Evolutionary conservation across 2,113 vertebrate species (phyloP).

Genomic region (Pantherophis guttatus): DNA sequence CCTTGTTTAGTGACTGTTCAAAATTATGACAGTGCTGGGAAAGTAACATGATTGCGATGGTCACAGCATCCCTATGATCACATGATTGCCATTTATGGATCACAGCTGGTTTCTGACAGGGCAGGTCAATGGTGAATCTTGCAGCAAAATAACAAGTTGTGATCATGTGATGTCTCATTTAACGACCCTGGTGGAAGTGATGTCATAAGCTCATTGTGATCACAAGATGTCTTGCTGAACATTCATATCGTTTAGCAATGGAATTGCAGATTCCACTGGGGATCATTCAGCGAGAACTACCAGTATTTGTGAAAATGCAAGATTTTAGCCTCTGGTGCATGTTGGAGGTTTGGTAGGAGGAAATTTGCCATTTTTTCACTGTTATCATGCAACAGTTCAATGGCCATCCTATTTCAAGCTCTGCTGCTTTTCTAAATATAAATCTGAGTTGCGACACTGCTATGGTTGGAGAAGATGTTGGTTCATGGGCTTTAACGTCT

Average conservation of each 20-base stretch:
- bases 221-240: not conserved
- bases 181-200: not conserved
- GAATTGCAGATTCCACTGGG: not conserved
- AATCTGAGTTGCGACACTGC: not conserved
- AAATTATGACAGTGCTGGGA: too few relatives aligned
- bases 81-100: not conserved
- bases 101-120: not conserved
- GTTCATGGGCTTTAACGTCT: not conserved
- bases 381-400: not conserved
- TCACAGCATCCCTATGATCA: too few relatives aligned
- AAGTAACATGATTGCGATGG: too few relatives aligned
- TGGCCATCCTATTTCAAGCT: not conserved
- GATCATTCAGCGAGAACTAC: not conserved
- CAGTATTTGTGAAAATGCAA: not conserved
- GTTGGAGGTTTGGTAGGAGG: not conserved
- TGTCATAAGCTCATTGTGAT: not conserved
- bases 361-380: not conserved
- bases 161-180: not conserved
- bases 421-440: not conserved
- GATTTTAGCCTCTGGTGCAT: not conserved
- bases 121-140: rapidly evolving
- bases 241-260: not conserved
- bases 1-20: too few relatives aligned
- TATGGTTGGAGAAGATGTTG: not conserved
- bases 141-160: not conserved